These are phyloP conservation scores for Conger conger DNA, from an alignment of 2,113 vertebrate species.

Conservation along the genomic window DNA sequence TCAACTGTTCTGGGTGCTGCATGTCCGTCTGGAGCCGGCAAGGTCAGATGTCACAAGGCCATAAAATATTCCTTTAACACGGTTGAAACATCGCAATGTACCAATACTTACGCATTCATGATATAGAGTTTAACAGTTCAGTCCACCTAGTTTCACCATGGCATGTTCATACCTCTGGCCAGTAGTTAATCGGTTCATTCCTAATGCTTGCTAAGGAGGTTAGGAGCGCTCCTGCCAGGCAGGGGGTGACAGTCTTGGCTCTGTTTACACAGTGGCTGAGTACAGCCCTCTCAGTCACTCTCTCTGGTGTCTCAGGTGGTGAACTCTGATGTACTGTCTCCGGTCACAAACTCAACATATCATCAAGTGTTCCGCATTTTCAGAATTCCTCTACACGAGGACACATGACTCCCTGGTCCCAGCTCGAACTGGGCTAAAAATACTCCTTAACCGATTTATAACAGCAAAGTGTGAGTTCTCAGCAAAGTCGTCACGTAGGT, in stretches of 20 bases:
- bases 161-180: not conserved
- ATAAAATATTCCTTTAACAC: not conserved
- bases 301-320: not conserved
- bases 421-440: not conserved
- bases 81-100: not conserved
- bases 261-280: not conserved
- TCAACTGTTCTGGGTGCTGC: constrained; percentile 18
- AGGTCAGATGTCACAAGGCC: constrained; percentile 15
- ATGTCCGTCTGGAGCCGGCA: constrained; percentile 11
- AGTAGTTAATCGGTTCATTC: not conserved
- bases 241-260: not conserved
- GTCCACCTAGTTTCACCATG: no score
- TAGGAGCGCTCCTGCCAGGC: not conserved
- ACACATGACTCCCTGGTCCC: constrained; percentile 2
- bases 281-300: not conserved
- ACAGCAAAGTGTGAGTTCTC: not conserved
- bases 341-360: not conserved
- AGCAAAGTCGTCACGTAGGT: not conserved
- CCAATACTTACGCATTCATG: not conserved
- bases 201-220: not conserved
- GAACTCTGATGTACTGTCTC: not conserved
- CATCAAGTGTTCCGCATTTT: not conserved
- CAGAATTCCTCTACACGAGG: constrained; percentile 5
- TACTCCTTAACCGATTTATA: not conserved
- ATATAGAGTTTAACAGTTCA: not conserved